These are phyloP conservation scores for Echiichthys vipera DNA, from an alignment of 2,797 vertebrate genomes.

Conservation along the genomic window DNA sequence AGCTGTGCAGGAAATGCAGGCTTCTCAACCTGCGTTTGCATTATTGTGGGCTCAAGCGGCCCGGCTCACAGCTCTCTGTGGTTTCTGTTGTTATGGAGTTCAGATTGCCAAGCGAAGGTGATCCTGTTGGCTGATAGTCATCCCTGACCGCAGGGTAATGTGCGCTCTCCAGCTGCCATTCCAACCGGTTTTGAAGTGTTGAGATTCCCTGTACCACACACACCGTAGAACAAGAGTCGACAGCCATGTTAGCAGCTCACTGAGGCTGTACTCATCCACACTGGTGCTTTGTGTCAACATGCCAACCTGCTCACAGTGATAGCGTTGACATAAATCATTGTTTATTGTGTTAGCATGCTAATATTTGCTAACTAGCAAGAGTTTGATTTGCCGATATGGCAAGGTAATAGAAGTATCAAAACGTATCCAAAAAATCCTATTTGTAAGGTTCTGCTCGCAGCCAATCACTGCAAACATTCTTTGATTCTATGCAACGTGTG, in stretches of 20 bases:
- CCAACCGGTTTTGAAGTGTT: background rate
- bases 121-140: conserved; percentile 21
- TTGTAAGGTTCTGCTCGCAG: no score
- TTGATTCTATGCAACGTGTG: no score
- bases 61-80: conserved; percentile 11
- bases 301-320: no score
- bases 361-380: no score
- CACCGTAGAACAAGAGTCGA: background rate
- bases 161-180: conserved; percentile 11
- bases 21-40: background rate
- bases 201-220: background rate
- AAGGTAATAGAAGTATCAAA: no score
- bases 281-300: background rate
- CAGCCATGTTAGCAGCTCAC: background rate
- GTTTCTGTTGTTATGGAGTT: conserved; percentile 21
- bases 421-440: no score
- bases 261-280: background rate
- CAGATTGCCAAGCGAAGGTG: conserved; percentile 30
- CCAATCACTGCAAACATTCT: no score
- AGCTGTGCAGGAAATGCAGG: background rate
- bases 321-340: no score
- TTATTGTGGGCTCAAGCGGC: background rate
- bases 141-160: conserved; percentile 30
- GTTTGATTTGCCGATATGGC: no score
- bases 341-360: no score